Base-by-base conservation (phyloP, 2,113 vertebrate genomes). In the Laticauda laticaudata region DNA sequence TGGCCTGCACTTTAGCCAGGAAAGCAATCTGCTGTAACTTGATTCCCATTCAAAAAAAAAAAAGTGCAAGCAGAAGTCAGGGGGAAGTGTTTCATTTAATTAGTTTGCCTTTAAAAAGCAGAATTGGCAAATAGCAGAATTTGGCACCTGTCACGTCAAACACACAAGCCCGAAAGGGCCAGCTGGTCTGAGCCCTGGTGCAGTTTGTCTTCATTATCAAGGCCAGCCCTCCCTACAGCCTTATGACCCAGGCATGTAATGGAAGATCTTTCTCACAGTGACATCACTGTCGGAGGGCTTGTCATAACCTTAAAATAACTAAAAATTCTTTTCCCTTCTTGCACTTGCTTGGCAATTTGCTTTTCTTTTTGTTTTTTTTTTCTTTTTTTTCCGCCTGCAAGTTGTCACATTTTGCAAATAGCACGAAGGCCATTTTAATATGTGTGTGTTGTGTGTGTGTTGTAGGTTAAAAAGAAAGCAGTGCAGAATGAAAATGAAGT, bases 401-500 rank as follows among this genome's bases (percentile, higher is more conserved):
- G 89, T 90, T 88, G 92, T 91, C 95, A 4, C 94, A 93, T 90
- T 45, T 95, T 23, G 24, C 57, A 81, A 75, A 86, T 69, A 86
- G 93, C 90, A 56, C 89, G n/a, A 95, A 8, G 56, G 85, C 54
- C 39, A 48, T n/a, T 23, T 90, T 85, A 43, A 93, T 94, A 93
- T 2, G 45, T 45, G 45, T 45, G 45, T 45, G 51, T 7, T 8
- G 51, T 53, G 48, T 48, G 48, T 48, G 48, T 12, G 51, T 10
- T 10, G 51, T 10, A 93, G 87, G 95, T 94, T 91, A 69, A 64
- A 93, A 91, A 90, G 55, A n/a, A 57, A 92, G 92, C 90, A 94
- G 95, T 95, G 96, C 89, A 94, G 94, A 96, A 97, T 96, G 95
- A 95, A 96, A 93, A 96, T 92, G 91, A 96, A 89, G n/a, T 93